Evolutionary conservation across 1,140 invertebrate species (phyloP), one percentile per base, ranked within the genome.

Genomic region (Zaprionus kolodkinae): DNA sequence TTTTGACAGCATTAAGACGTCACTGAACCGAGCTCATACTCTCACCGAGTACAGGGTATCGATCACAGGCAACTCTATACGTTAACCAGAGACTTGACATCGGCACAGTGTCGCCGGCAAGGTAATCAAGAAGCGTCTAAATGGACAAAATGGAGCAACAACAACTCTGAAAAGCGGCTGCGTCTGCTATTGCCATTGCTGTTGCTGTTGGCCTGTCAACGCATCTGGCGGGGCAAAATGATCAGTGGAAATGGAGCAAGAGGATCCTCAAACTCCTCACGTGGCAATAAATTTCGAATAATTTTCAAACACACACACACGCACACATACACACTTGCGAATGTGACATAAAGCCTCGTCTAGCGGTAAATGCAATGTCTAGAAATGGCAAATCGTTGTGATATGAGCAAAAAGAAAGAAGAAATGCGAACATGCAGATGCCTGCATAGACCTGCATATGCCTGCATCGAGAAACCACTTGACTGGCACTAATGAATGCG

Each of bases 71-170:
- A 71, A 79, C 69, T 83, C 72, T 79, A 83, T 83, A 79, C 36
- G 69, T 72, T 78, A 69, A 68, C 55, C 57, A 35, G 68, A 76
- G 36, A 50, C 40, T 61, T 52, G 61, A 48, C 56, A 65, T 13
- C 56, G 61, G 43, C 36, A 72, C 68, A 55, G 69, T 79, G 82
- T 70, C 55, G 78, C 56, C 62, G 72, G 78, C 81, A 75, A 85
- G 81, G 81, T 81, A 85, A 85, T 85, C 81, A 85, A 85, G 82
- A 85, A 85, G 81, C 81, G 81, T 85, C 71, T 81, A 85, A 85
- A 85, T 85, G 77, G 84, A 88, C 80, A 88, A 88, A 87, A 87
- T 87, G 85, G 84, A 88, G 84, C 83, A 87, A 69, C 79, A 76
- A 60, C 56, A 36, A 45, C 60, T 40, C 27, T 36, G 67, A 43